Evolutionary conservation across 2,797 vertebrate genomes (phyloP).

Genomic region (Epinephelus malabaricus): DNA sequence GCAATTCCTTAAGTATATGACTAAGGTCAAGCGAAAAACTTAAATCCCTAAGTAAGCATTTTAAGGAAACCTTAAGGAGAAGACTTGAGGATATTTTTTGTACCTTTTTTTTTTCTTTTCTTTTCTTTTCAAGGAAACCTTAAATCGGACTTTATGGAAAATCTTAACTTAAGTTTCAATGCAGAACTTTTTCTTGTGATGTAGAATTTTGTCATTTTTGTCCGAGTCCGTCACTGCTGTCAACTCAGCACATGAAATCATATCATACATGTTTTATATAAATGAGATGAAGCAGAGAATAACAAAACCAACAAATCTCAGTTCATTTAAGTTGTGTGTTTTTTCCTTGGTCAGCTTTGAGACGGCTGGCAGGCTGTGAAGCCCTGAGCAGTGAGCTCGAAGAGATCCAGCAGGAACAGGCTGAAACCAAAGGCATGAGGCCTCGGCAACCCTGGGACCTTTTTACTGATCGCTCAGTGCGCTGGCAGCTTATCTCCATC

Average conservation of each 20-base stretch:
- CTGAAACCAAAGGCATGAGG: constrained; percentile 80
- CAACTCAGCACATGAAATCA: neutral
- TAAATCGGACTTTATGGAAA: too few relatives aligned
- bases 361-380: constrained; percentile 83
- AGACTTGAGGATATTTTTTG: too few relatives aligned
- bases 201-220: too few relatives aligned
- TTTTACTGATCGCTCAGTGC: constrained; percentile 81
- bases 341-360: constrained; percentile 84
- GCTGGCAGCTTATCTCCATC: constrained; percentile 90
- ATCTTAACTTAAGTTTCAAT: too few relatives aligned
- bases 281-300: too few relatives aligned
- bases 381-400: constrained; percentile 87
- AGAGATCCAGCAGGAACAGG: constrained; percentile 90
- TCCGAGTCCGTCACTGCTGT: neutral
- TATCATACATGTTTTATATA: neutral
- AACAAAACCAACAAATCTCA: neutral
- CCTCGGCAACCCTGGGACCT: constrained; percentile 87
- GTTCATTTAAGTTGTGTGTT: neutral
- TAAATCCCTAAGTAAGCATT: too few relatives aligned
- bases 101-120: too few relatives aligned
- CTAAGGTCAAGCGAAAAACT: too few relatives aligned
- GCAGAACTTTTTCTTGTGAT: too few relatives aligned
- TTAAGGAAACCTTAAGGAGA: too few relatives aligned
- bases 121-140: too few relatives aligned
- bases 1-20: too few relatives aligned